Conservation (phyloP, 2,113 vertebrate genomes). For the Megaptera novaeangliae region DNA sequence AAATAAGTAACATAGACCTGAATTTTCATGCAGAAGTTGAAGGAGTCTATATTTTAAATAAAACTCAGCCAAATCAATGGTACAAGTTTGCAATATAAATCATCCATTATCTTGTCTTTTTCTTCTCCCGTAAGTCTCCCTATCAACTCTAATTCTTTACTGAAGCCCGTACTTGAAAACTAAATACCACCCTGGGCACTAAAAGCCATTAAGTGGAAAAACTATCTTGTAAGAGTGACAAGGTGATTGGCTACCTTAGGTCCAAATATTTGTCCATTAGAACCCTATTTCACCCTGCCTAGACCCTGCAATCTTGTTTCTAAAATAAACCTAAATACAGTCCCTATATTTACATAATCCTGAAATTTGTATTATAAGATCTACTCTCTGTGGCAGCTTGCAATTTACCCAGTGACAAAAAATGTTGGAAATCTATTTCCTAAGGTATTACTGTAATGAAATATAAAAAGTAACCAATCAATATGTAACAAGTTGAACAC, state of each 20-base stretch:
- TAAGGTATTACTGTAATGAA: slow-evolving; percentile 38
- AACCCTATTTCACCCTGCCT: background rate
- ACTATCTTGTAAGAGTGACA: slow-evolving; percentile 45
- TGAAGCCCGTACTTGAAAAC: slow-evolving; percentile 21
- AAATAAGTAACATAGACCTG: background rate
- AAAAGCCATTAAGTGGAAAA: slow-evolving; percentile 35
- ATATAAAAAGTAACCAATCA: slow-evolving; percentile 31
- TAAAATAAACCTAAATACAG: slow-evolving; percentile 46
- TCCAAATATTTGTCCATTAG: slow-evolving; percentile 34
- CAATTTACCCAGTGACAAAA: slow-evolving; percentile 37
- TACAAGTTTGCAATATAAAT: background rate
- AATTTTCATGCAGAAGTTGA: slow-evolving; percentile 6
- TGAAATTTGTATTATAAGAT: slow-evolving; percentile 26
- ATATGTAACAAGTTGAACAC: slow-evolving; percentile 27
- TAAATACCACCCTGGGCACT: slow-evolving; percentile 26
- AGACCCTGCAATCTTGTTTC: slow-evolving; percentile 48
- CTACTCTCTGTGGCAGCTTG: slow-evolving; percentile 13
- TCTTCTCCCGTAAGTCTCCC: background rate
- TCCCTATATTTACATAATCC: slow-evolving; percentile 12
- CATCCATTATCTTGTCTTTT: slow-evolving; percentile 48
- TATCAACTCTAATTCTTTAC: slow-evolving; percentile 33
- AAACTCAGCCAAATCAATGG: background rate
- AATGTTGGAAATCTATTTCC: slow-evolving; percentile 33
- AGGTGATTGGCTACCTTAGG: slow-evolving; percentile 40
- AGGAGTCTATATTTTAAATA: slow-evolving; percentile 5